phyloP scores from a whole-genome alignment of 2,888 invertebrate species.

The Apamea sordens region DNA sequence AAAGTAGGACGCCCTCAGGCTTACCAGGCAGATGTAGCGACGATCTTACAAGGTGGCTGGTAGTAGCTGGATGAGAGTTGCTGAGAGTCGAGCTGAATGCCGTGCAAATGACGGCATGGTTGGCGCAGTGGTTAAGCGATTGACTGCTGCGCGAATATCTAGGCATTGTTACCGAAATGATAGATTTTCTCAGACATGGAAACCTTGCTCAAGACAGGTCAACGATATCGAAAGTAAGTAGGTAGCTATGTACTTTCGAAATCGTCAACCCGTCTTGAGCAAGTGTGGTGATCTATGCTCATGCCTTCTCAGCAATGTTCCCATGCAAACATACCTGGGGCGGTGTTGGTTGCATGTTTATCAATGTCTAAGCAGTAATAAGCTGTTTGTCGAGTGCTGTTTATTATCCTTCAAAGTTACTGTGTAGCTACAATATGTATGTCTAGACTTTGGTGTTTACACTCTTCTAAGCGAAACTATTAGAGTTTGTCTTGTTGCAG shows the following conservation, averaged over 20 bases:
- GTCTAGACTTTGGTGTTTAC: constrained; percentile 3
- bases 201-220: no score
- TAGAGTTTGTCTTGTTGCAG: background rate
- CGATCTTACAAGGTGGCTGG: no score
- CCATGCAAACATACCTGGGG: background rate
- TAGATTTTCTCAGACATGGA: background rate
- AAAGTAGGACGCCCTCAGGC: background rate
- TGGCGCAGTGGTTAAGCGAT: no score
- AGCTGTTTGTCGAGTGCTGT: background rate
- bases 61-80: no score
- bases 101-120: no score
- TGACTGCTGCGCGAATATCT: no score
- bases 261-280: background rate
- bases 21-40: background rate
- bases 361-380: background rate
- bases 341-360: background rate
- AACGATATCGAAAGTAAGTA: no score
- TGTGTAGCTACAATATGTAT: background rate
- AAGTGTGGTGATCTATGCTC: no score
- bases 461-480: background rate
- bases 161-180: background rate
- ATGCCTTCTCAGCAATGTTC: background rate
- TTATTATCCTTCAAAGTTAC: background rate
- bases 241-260: background rate
- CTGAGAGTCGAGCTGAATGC: no score